Base-by-base conservation (phyloP, 2,797 vertebrate genomes). In the Steatocranus sp. region DNA sequence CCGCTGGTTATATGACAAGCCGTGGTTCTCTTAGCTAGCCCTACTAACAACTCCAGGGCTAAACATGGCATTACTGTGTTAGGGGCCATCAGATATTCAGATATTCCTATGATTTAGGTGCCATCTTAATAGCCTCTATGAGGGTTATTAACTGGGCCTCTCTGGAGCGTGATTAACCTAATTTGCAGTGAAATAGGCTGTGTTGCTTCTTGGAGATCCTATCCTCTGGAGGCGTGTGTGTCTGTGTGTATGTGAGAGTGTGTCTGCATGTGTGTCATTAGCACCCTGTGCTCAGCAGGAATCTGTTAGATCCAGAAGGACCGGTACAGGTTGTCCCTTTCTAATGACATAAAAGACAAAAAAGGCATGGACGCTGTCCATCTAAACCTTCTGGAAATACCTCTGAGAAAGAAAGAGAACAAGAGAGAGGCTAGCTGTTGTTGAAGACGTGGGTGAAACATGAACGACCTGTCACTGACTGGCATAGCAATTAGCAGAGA, bases 91-190 rank as follows among this genome's bases (percentile, higher is more conserved):
- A 87, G 83, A 92, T 89, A 86, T 85, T 84, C 90, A 86, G 43
- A 93, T 88, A 89, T 91, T 92, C 86, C 81, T 82, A 83, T 88
- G 92, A 94, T 94, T 94, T 92, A 91, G 93, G 91, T 93, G 93
- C 86, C 89, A 92, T 92, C 92, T 89, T 94, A 92, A 94, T 91
- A 92, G 90, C 92, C 89, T 94, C 94, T 88, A 88, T 89, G 89
- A 92, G 93, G 90, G 89, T 92, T 94, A 95, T 95, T 96, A 95
- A 92, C 92, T 79, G 89, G 90, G 92, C 87, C 93, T 95, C 94
- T 95, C 94, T 89, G 89, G 94, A 95, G 94, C 88, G 23, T 91
- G 89, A 94, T 94, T 95, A 94, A 91, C 93, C 95, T 94, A 93
- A 95, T 95, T 95, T 95, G 89, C 87, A 88, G 91, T 84, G 94